A percentile compares a stretch with the other conserved stretches of the same genome.
These are phyloP conservation scores for Pteronotus mesoamericanus DNA, from an alignment of 2,797 vertebrate genomes.

Conservation along the genomic window DNA sequence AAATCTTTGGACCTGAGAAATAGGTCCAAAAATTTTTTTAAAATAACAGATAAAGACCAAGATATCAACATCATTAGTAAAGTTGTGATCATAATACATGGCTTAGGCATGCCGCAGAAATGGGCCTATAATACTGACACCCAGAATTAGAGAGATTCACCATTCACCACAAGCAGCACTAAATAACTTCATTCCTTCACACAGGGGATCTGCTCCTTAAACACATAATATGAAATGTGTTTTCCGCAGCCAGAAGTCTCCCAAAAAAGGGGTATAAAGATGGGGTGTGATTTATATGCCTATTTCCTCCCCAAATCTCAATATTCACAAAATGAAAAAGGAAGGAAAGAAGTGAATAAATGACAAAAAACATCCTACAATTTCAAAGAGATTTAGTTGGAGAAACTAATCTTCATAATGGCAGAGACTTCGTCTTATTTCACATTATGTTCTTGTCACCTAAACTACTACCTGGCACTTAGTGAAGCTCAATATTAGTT, in stretches of 20 bases:
- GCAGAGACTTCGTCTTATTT: neutral
- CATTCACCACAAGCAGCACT: neutral
- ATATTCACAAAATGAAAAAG: neutral
- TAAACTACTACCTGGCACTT: neutral
- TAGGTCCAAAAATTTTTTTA: neutral
- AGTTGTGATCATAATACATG: neutral
- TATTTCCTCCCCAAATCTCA: neutral
- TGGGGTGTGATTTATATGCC: too few relatives aligned
- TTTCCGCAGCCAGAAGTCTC: neutral
- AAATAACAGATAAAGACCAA: neutral
- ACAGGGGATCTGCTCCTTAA: neutral
- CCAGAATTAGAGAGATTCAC: neutral
- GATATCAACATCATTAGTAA: neutral
- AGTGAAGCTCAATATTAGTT: neutral
- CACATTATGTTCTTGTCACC: neutral
- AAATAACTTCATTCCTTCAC: neutral
- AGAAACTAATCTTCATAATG: neutral
- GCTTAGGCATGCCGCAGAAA: neutral
- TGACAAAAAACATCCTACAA: neutral
- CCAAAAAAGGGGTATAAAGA: neutral
- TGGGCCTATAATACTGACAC: neutral
- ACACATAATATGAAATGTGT: neutral
- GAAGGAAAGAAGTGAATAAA: neutral
- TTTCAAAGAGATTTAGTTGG: neutral
- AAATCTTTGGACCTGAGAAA: neutral